phyloP scores from a whole-genome alignment of 2,888 invertebrate genomes.

The Hyposoter didymator region DNA sequence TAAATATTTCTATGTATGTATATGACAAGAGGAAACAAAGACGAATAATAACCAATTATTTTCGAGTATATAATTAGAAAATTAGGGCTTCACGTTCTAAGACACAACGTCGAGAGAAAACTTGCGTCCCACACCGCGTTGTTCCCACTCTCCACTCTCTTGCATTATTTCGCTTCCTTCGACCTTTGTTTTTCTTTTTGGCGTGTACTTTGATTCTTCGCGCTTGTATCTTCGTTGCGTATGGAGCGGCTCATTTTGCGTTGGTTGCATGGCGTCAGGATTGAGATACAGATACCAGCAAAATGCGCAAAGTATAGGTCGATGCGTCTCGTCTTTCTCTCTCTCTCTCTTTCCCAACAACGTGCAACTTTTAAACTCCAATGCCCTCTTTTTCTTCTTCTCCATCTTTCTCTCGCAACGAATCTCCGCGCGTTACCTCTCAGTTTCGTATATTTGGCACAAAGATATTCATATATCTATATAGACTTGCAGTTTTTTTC shows the following conservation, averaged over 20 bases:
- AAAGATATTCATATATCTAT: background rate
- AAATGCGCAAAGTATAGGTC: constrained; percentile 78
- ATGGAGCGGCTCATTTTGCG: constrained; percentile 61
- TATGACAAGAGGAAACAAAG: constrained; percentile 66
- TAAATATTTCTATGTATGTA: constrained; percentile 28
- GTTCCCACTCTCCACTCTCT: constrained; percentile 35
- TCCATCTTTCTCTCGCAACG: constrained; percentile 19
- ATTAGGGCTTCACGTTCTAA: constrained; percentile 81
- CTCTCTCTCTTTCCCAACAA: constrained; percentile 73
- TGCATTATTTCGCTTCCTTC: constrained; percentile 61
- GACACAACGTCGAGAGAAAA: constrained; percentile 75
- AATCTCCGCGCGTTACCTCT: background rate
- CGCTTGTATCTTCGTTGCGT: constrained; percentile 46
- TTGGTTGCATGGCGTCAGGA: constrained; percentile 76
- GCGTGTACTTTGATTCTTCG: constrained; percentile 65
- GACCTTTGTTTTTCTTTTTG: constrained; percentile 64
- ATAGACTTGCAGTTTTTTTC: constrained; percentile 18
- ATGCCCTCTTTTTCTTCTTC: constrained; percentile 20
- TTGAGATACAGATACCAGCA: constrained; percentile 81
- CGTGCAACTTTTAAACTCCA: constrained; percentile 62
- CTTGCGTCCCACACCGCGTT: constrained; percentile 66
- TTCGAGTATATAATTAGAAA: constrained; percentile 84
- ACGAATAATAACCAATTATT: constrained; percentile 83
- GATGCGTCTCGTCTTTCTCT: constrained; percentile 66
- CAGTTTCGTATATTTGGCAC: constrained; percentile 1